A percentile compares a stretch with the other conserved stretches of the same genome.
Conservation (phyloP, 1,140 invertebrate genomes). For the Drosophila sp. region DNA sequence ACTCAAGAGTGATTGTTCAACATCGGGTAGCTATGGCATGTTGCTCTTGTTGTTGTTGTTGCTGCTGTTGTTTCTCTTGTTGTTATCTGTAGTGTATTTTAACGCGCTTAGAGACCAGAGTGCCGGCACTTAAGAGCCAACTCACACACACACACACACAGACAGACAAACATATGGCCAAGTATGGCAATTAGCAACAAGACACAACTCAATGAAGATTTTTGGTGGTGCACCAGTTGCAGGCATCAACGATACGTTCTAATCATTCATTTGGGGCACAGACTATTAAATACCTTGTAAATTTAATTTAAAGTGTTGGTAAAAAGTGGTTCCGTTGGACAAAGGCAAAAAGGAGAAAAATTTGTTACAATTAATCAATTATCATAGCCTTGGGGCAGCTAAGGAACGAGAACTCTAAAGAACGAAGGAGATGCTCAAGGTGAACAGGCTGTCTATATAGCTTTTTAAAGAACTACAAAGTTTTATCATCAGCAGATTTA, state of each 20-base stretch:
- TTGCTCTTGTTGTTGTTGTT: slow-evolving; percentile 1
- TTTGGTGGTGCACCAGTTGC: slow-evolving; percentile 9
- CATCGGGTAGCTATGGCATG: slow-evolving; percentile 29
- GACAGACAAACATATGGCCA: background rate
- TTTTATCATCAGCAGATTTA: too few species aligned
- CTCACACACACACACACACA: slow-evolving; percentile 12
- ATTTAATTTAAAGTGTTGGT: too few species aligned
- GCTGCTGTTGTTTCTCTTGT: slow-evolving; percentile 25
- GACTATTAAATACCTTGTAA: background rate
- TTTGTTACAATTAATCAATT: too few species aligned
- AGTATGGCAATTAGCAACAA: slow-evolving; percentile 46
- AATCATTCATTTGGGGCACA: background rate
- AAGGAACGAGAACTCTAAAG: too few species aligned
- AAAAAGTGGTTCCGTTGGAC: too few species aligned
- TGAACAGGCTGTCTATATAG: too few species aligned
- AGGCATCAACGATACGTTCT: slow-evolving; percentile 2
- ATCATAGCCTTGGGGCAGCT: too few species aligned
- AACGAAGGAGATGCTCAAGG: too few species aligned
- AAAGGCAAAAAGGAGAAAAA: too few species aligned
- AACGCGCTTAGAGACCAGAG: slow-evolving; percentile 55
- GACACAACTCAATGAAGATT: slow-evolving; percentile 16
- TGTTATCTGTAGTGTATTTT: slow-evolving; percentile 54
- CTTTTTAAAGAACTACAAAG: too few species aligned
- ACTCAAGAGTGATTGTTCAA: slow-evolving; percentile 29
- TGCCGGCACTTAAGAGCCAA: slow-evolving; percentile 39